Base-by-base conservation (phyloP, 2,113 vertebrate species). In the Rhinolophus ferrumequinum region DNA sequence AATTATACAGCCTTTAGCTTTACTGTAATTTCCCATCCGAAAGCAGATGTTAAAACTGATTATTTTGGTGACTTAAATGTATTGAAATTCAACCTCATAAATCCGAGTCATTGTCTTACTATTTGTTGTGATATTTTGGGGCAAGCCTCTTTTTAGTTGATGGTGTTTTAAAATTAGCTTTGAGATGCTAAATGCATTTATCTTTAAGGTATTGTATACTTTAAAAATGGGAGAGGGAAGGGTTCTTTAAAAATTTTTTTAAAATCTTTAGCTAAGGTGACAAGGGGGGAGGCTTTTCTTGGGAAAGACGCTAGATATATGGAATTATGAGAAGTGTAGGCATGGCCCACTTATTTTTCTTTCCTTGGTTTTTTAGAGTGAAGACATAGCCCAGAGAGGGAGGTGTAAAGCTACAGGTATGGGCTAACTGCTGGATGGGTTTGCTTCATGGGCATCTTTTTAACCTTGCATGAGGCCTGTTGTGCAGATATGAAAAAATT, bases 401-500 rank as follows among this genome's bases (percentile, higher is more conserved):
- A 98, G 87, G 97, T 96, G 85, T 21, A 0, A 98, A 98, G 96
- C 96, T 95, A 93, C 98, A 98, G 98, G 98, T 98, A 98, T 83
- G 98, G 94, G 93, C 67, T 85, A 54, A 30, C 64, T 96, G 50
- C 80, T 96, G 87, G 85, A 88, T 97, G 95, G 73, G 24, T 94
- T 86, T 96, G 95, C 47, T 95, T 52, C 56, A 0, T 94, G 66
- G 82, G 67, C 26, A 41, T 80, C 92, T 96, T 62, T 76, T 90
- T 93, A 97, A 92, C 86, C 88, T 89, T 97, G 94, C 94, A 97
- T 97, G 95, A 95, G 67, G n/a, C 81, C 88, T 95, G 89, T 92
- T 88, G 56, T 94, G 86, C 76, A 97, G 22, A 93, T 73, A 47
- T 30, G 70, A 89, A 94, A 94, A 93, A 81, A 47, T 94, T 97